Base-by-base conservation (phyloP, 2,888 invertebrate genomes). In the Leptodirus hochenwartii region DNA sequence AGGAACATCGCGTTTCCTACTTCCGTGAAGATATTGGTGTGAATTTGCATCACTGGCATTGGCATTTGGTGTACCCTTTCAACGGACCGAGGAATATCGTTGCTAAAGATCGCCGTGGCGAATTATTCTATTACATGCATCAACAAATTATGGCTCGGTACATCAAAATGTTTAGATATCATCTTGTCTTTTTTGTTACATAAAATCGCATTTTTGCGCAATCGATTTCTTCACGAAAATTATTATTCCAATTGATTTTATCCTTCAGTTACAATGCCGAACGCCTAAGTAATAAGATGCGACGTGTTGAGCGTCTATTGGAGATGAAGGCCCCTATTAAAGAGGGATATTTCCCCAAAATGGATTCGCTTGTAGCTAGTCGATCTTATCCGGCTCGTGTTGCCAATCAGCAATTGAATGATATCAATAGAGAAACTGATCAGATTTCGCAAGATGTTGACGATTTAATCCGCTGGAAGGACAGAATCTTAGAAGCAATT, bases 11-110 rank as follows among this genome's bases (percentile, higher is more conserved):
- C 5, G 53, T 79, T 35, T 74, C 79, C 15, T 82, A 82, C 55
- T 82, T 76, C 64, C 66, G 80, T 22, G 82, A 82, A 48, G 82
- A 81, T 50, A 59, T 80, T 37, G 79, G 79, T 38, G 60, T 81
- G 41, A 82, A 82, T 54, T 67, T 78, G 28, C 81, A 82, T 50
- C 81, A 82, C 49, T 82, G 81, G 81, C 81, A 82, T 48, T 82
- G 81, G 81, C 81, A 82, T 50, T 60, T 81, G 37, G 79, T 81
- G 4, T 81, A 80, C 50, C 80, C 80, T 0, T 70, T 70, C 49
- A 69, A 70, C 36, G 64, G 71, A 0, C 50, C 62, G 1, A 42
- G 38, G 24, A 50, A 54, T 11, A 66, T 76, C 25, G 74, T 79
- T 4, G 59, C 61, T 25, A 78, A 79, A 47, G 73, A 78, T 45